A percentile compares a stretch with the other conserved stretches of the same genome.
These are phyloP conservation scores for Heloderma charlesbogerti DNA, from an alignment of 2,113 vertebrate genomes.

Conservation along the genomic window DNA sequence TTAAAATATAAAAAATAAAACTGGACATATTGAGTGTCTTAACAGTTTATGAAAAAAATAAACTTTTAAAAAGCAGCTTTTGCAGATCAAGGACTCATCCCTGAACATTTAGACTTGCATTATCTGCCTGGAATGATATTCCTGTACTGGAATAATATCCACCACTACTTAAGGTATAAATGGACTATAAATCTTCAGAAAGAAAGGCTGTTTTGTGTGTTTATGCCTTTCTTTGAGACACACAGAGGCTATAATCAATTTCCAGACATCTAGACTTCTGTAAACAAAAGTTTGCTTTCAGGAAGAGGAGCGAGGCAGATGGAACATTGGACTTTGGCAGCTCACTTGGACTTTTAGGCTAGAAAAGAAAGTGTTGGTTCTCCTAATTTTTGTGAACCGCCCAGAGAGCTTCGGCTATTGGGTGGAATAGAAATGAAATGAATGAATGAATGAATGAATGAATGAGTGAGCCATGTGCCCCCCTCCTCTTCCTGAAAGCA, in stretches of 20 bases:
- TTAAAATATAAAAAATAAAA: background rate
- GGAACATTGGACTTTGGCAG: background rate
- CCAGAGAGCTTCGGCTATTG: too few species aligned
- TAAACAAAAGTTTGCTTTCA: background rate
- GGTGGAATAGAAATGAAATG: too few species aligned
- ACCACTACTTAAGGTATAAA: background rate
- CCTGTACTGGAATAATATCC: background rate
- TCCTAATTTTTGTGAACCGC: too few species aligned
- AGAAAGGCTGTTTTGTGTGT: background rate
- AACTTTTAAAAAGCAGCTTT: background rate
- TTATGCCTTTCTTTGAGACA: background rate
- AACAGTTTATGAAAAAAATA: background rate
- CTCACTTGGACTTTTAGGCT: background rate
- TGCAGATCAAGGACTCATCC: background rate
- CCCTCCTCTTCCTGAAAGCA: too few species aligned
- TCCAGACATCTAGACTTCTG: background rate
- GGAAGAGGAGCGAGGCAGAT: background rate
- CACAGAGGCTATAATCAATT: background rate
- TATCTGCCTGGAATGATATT: background rate
- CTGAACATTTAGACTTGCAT: background rate
- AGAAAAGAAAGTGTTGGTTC: background rate
- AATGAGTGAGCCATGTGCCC: too few species aligned
- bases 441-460: too few species aligned
- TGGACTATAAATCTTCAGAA: background rate
- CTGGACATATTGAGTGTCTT: background rate